Conservation (phyloP, 1,140 invertebrate species). For the Sitobion miscanthi region DNA sequence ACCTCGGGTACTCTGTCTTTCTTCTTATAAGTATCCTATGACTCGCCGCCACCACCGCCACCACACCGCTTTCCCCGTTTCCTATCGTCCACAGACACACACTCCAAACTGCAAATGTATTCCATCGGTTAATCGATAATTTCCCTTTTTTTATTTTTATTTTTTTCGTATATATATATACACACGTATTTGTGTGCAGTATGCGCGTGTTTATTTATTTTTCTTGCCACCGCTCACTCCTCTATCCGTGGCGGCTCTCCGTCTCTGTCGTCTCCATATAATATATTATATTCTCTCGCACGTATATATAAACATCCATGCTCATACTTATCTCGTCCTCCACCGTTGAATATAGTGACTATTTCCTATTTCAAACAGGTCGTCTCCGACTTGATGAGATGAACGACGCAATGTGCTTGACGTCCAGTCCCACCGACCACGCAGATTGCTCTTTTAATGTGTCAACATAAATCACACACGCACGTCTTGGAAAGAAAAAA, state of each 20-base stretch:
- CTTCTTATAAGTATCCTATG: background rate
- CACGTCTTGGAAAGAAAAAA: background rate
- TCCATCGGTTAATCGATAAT: constrained; percentile 32
- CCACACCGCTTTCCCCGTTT: background rate
- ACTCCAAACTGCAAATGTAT: background rate
- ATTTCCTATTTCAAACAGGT: constrained; percentile 1
- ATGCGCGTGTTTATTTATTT: background rate
- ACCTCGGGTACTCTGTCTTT: constrained; percentile 8
- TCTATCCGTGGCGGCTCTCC: background rate
- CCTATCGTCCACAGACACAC: too few relatives aligned
- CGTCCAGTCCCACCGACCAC: background rate
- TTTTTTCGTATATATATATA: background rate
- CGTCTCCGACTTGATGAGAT: background rate
- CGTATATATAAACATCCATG: background rate
- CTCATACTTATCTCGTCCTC: background rate
- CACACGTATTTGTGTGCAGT: background rate
- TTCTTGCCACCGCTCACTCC: background rate
- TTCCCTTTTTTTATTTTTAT: background rate
- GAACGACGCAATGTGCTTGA: background rate
- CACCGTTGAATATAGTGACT: background rate
- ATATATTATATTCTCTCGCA: background rate
- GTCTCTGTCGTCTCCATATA: background rate
- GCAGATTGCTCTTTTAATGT: background rate
- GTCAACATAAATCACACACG: background rate
- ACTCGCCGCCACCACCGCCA: background rate